These are phyloP conservation scores for Austrofundulus limnaeus DNA, from an alignment of 2,113 vertebrate genomes.

Conservation along the genomic window DNA sequence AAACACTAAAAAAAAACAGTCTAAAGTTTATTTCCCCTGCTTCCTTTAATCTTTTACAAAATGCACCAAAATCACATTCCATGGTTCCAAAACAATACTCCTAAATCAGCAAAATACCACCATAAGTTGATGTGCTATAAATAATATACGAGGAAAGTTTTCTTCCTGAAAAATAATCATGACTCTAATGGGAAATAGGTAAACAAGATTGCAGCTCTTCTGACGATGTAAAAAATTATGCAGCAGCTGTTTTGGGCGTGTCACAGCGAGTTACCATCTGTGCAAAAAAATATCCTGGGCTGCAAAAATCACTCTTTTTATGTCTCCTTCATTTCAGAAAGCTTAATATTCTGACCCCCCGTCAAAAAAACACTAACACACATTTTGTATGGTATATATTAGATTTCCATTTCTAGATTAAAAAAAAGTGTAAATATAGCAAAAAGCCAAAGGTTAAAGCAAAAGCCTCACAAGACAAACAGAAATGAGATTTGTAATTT, in stretches of 20 bases:
- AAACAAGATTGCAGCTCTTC: constrained; percentile 46
- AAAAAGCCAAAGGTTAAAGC: background rate
- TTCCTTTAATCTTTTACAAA: background rate
- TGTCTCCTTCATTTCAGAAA: background rate
- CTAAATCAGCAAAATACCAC: constrained; percentile 13
- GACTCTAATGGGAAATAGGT: constrained; percentile 36
- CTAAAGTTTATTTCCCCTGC: background rate
- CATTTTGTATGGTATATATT: background rate
- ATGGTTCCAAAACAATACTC: background rate
- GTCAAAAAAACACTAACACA: no score
- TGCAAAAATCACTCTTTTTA: background rate
- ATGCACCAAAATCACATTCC: background rate
- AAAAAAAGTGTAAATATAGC: background rate
- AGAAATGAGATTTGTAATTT: constrained; percentile 20
- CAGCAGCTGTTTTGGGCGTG: constrained; percentile 55
- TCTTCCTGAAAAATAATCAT: constrained; percentile 28
- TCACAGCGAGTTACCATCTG: constrained; percentile 58
- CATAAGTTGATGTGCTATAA: constrained; percentile 6
- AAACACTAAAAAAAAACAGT: no score
- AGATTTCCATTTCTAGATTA: background rate
- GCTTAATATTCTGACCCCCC: no score
- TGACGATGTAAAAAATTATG: constrained; percentile 42
- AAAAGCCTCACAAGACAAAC: background rate
- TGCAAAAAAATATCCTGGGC: constrained; percentile 33
- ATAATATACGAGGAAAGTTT: constrained; percentile 30